Percentiles rank a stretch among this genome's conserved stretches.
Conservation (phyloP, 2,113 vertebrate genomes). For the Callipepla californica region DNA sequence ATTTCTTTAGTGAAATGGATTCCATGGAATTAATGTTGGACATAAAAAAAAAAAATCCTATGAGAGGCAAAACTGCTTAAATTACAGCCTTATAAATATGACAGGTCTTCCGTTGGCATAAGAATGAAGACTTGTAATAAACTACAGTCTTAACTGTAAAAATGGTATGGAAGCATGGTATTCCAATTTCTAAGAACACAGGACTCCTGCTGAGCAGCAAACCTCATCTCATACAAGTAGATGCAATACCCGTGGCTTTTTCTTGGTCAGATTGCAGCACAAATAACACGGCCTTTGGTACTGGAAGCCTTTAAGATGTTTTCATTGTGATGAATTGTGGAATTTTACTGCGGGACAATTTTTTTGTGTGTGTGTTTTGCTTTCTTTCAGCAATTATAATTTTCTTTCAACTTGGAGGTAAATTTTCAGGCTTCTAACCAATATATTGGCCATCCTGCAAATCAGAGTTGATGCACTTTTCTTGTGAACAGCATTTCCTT, state of each 20-base stretch:
- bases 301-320: rapidly evolving
- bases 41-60: constrained; percentile 58
- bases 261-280: not conserved
- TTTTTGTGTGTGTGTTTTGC: not conserved
- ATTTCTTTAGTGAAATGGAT: constrained; percentile 64
- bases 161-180: not conserved
- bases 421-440: not conserved
- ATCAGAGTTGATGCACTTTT: not conserved
- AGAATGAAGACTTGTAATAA: constrained; percentile 34
- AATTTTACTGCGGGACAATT: not conserved
- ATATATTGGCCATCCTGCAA: not conserved
- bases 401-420: not conserved
- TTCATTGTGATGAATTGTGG: rapidly evolving
- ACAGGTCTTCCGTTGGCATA: not conserved
- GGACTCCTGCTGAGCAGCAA: not conserved
- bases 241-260: rapidly evolving
- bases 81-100: constrained; percentile 42
- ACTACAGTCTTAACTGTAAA: not conserved
- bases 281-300: rapidly evolving
- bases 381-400: not conserved
- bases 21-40: constrained; percentile 55
- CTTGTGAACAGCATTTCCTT: not conserved
- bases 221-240: rapidly evolving
- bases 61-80: constrained; percentile 62
- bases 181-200: not conserved